These are phyloP conservation scores for Apistogramma diplotaenia DNA, from an alignment of 2,113 vertebrate genomes.

Conservation along the genomic window DNA sequence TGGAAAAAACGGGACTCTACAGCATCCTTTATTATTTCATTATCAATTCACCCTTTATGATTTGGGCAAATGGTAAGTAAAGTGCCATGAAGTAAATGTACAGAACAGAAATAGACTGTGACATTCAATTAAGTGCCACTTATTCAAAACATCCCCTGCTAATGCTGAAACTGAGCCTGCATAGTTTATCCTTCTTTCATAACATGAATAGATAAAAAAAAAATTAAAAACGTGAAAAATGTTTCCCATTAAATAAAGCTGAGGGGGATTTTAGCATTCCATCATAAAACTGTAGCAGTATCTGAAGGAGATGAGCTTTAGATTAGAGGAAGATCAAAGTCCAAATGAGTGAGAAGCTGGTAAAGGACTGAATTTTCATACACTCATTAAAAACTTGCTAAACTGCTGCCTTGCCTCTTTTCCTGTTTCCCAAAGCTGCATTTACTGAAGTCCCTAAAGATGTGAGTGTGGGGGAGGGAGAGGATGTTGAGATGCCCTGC, in stretches of 20 bases:
- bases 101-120: not conserved
- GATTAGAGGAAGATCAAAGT: not conserved
- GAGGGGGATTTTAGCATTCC: not conserved
- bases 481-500: constrained; percentile 96
- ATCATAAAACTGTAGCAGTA: not conserved
- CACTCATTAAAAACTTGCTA: not conserved
- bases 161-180: not conserved
- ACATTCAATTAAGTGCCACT: not conserved
- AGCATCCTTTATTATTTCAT: constrained; percentile 85
- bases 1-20: constrained; percentile 83
- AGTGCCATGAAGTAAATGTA: not conserved
- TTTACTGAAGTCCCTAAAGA: constrained; percentile 96
- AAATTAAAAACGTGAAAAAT: not conserved
- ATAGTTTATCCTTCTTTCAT: not conserved
- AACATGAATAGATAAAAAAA: not conserved
- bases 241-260: not conserved
- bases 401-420: constrained; percentile 52
- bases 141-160: not conserved
- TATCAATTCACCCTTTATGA: constrained; percentile 79
- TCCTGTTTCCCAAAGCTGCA: constrained; percentile 74
- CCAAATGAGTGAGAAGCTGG: not conserved
- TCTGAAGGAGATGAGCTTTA: not conserved
- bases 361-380: not conserved
- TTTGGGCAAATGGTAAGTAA: constrained; percentile 85
- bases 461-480: constrained; percentile 91